phyloP scores from a whole-genome alignment of 2,113 vertebrate genomes.

The Strix aluco region DNA sequence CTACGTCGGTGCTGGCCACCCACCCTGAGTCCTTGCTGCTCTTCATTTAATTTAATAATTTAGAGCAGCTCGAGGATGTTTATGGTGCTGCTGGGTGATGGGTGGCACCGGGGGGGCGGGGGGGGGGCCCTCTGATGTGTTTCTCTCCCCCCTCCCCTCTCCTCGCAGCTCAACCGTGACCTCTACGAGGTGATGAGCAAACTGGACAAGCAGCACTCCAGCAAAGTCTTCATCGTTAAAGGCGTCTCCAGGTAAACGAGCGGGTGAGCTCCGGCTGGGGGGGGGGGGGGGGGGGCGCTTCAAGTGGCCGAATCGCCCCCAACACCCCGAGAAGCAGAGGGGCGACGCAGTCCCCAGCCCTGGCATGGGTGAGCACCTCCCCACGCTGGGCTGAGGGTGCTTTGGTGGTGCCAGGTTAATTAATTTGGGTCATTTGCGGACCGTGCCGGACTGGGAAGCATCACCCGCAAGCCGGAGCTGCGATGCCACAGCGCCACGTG shows the following conservation, averaged over 20 bases:
- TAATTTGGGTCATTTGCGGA: fast-evolving
- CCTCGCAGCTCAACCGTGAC: constrained; percentile 83
- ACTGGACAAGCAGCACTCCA: constrained; percentile 89
- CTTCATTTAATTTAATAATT: not conserved
- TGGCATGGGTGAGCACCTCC: fast-evolving
- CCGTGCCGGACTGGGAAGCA: fast-evolving
- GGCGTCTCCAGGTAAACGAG: constrained; percentile 79
- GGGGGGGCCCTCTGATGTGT: fast-evolving
- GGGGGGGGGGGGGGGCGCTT: too few species aligned
- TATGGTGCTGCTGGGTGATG: fast-evolving
- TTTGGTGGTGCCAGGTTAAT: not conserved
- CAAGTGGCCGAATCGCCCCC: fast-evolving
- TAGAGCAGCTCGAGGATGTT: not conserved
- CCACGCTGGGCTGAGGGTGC: fast-evolving
- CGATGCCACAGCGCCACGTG: fast-evolving
- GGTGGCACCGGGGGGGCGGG: not conserved
- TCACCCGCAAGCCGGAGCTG: fast-evolving
- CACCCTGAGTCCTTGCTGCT: fast-evolving
- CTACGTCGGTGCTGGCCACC: fast-evolving
- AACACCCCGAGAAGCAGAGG: fast-evolving
- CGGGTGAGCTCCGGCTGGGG: fast-evolving
- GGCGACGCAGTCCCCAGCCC: not conserved
- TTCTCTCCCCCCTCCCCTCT: not conserved
- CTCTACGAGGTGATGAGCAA: constrained; percentile 89
- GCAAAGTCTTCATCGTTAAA: constrained; percentile 87